These are phyloP conservation scores for Ammodytes dubius DNA, from an alignment of 2,113 vertebrate species.

Conservation along the genomic window DNA sequence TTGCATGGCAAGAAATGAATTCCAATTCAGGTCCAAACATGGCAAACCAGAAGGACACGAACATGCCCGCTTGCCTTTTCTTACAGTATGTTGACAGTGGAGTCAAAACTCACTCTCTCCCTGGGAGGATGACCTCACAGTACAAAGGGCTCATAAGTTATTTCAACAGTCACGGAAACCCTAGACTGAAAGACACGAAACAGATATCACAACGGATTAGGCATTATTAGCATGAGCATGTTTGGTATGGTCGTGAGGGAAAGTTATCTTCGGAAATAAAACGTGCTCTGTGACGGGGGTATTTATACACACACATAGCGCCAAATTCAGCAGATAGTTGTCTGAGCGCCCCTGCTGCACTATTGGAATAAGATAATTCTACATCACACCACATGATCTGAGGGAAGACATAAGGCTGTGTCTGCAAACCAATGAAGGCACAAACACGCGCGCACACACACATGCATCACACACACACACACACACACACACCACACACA, in stretches of 20 bases:
- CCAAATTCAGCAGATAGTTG: constrained; percentile 73
- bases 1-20: constrained; percentile 53
- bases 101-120: constrained; percentile 46
- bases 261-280: constrained; percentile 74
- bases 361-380: constrained; percentile 55
- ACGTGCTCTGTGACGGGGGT: constrained; percentile 55
- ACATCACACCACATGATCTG: constrained; percentile 49
- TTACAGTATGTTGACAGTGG: constrained; percentile 48
- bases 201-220: constrained; percentile 65
- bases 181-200: constrained; percentile 50
- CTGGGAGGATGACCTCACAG: constrained; percentile 56
- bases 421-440: constrained; percentile 44
- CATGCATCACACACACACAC: constrained; percentile 7
- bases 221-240: constrained; percentile 71
- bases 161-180: constrained; percentile 60
- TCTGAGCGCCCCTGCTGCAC: constrained; percentile 53
- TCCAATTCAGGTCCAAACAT: constrained; percentile 75
- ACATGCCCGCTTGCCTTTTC: constrained; percentile 53
- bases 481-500: constrained; percentile 17
- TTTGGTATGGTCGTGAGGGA: constrained; percentile 67
- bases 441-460: constrained; percentile 8
- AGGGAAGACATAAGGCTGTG: constrained; percentile 35
- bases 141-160: constrained; percentile 57
- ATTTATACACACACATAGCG: constrained; percentile 68
- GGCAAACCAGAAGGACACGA: constrained; percentile 64